These are phyloP conservation scores for Scaptomyza flava DNA, from an alignment of 2,888 invertebrate species.

Conservation along the genomic window DNA sequence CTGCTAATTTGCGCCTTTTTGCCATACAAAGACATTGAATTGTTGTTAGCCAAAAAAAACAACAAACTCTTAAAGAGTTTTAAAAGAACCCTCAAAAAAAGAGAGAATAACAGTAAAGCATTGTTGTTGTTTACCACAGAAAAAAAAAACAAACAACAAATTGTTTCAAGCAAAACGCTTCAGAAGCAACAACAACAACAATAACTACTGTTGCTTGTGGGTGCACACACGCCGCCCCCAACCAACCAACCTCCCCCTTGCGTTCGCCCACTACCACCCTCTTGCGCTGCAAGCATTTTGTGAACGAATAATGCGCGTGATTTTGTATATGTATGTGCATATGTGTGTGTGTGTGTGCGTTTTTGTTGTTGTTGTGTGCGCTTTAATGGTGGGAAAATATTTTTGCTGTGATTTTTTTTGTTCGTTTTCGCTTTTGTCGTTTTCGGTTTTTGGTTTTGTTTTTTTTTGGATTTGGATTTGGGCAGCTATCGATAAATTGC, in stretches of 20 bases:
- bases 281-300: slow-evolving; percentile 43
- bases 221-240: slow-evolving; percentile 40
- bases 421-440: slow-evolving; percentile 9
- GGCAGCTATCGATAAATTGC: slow-evolving; percentile 42
- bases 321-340: slow-evolving; percentile 54
- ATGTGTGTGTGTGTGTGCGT: slow-evolving; percentile 46
- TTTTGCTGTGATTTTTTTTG: slow-evolving; percentile 50
- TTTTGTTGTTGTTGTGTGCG: slow-evolving; percentile 40
- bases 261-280: not conserved
- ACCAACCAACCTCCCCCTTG: not conserved
- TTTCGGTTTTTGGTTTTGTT: slow-evolving; percentile 25
- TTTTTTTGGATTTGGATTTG: slow-evolving; percentile 24
- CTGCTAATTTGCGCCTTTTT: slow-evolving; percentile 72
- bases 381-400: slow-evolving; percentile 77
- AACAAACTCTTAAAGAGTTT: slow-evolving; percentile 39
- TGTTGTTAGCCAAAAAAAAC: slow-evolving; percentile 45
- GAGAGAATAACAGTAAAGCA: slow-evolving; percentile 34
- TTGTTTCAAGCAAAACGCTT: slow-evolving; percentile 47
- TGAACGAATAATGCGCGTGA: slow-evolving; percentile 60
- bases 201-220: slow-evolving; percentile 48
- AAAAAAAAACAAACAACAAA: slow-evolving; percentile 42
- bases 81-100: slow-evolving; percentile 43
- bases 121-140: slow-evolving; percentile 24
- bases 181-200: slow-evolving; percentile 23
- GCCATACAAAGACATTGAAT: slow-evolving; percentile 74